Conservation (phyloP, 2,113 vertebrate species). For the Nothoprocta perdicaria region DNA sequence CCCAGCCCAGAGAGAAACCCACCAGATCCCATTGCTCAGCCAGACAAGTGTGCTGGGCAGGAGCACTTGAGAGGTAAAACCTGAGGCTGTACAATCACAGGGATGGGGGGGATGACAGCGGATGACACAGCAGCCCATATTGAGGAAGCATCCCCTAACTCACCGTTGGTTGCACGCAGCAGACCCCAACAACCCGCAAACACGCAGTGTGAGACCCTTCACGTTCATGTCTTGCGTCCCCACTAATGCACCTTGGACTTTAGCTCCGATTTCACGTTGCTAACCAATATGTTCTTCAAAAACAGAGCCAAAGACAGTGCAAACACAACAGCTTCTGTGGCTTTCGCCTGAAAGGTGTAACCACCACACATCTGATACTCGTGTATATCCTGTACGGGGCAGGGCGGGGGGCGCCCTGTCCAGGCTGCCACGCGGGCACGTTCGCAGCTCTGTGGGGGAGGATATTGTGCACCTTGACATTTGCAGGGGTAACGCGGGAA, state of each 20-base stretch:
- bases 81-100: fast-evolving
- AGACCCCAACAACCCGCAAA: fast-evolving
- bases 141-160: fast-evolving
- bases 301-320: neutral
- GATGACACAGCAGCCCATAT: neutral
- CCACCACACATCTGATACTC: neutral
- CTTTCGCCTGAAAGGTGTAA: neutral
- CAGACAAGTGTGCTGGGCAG: fast-evolving
- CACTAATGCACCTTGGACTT: fast-evolving
- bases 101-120: fast-evolving
- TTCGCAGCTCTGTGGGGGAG: neutral
- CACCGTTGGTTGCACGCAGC: fast-evolving
- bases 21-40: fast-evolving
- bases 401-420: neutral
- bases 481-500: neutral
- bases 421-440: neutral
- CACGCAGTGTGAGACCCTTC: fast-evolving
- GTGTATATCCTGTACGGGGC: neutral
- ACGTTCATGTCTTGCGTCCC: too few relatives aligned
- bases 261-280: fast-evolving
- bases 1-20: neutral
- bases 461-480: neutral
- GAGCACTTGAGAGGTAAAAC: fast-evolving
- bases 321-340: neutral
- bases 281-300: fast-evolving